phyloP scores from a whole-genome alignment of 2,113 vertebrate species.

The Sialia sialis region DNA sequence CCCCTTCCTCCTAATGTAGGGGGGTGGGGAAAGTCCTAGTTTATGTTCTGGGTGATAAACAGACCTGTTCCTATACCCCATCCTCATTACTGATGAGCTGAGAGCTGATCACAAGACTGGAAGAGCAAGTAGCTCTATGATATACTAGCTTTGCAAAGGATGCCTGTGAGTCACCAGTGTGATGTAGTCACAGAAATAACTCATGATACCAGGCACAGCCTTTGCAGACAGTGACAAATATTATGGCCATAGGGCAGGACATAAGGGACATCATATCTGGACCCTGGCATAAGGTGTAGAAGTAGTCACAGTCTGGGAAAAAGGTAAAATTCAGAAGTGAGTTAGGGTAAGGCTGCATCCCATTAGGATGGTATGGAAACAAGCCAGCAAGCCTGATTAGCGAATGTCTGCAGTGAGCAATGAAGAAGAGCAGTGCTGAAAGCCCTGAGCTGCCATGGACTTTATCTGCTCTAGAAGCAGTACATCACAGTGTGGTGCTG shows the following conservation, averaged over 20 bases:
- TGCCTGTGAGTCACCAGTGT: slow-evolving; percentile 33
- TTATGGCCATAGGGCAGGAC: neutral
- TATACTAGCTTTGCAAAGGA: neutral
- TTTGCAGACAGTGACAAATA: neutral
- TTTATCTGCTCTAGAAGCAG: slow-evolving; percentile 24
- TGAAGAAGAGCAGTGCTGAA: neutral
- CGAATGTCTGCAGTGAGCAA: neutral
- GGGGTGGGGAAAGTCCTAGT: neutral
- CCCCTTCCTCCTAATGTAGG: neutral
- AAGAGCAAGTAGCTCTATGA: slow-evolving; percentile 10
- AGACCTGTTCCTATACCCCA: neutral
- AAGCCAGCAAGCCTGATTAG: slow-evolving; percentile 34
- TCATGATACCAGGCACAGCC: slow-evolving; percentile 2
- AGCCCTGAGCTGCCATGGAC: neutral
- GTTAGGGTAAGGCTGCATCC: neutral
- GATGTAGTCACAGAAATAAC: slow-evolving; percentile 20
- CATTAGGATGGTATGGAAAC: neutral
- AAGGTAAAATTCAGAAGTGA: neutral
- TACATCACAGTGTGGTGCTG: slow-evolving; percentile 21
- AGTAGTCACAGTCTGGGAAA: neutral
- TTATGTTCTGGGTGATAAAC: slow-evolving; percentile 10
- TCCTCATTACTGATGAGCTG: slow-evolving; percentile 2
- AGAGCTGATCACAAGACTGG: neutral
- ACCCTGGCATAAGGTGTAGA: neutral
- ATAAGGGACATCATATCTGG: neutral